Evolutionary conservation across 2,797 vertebrate species (phyloP).

Genomic region (Peromyscus attwateri): DNA sequence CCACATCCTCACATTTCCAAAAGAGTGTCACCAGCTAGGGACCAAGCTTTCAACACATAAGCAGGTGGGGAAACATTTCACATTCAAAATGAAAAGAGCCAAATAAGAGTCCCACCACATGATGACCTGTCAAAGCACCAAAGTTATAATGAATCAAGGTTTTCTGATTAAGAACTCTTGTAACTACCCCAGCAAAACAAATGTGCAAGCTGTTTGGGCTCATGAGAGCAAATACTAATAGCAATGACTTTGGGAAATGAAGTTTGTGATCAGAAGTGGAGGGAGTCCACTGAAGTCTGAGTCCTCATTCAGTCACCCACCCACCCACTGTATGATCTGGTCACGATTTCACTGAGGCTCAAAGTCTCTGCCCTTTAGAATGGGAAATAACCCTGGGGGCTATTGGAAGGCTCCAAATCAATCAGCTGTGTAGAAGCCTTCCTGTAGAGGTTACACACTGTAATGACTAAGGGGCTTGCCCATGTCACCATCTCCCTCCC

Average conservation of each 20-base stretch:
- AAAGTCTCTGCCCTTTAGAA: background rate
- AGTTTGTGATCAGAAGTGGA: background rate
- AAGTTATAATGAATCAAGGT: background rate
- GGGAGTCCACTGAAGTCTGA: background rate
- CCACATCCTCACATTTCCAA: background rate
- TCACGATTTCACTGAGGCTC: background rate
- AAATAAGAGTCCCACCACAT: background rate
- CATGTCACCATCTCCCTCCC: background rate
- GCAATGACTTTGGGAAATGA: background rate
- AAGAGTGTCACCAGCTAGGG: background rate
- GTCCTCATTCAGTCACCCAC: background rate
- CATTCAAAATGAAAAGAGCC: background rate
- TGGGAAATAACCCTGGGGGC: background rate
- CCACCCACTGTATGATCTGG: background rate
- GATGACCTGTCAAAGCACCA: background rate
- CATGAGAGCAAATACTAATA: background rate
- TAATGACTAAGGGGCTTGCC: background rate
- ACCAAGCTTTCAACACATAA: background rate
- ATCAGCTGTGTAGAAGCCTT: background rate
- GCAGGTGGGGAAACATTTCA: background rate
- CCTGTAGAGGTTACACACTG: background rate
- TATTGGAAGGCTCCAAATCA: background rate
- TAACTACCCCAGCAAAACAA: background rate
- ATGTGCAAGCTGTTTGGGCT: background rate
- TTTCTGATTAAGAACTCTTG: conserved; percentile 26